Evolutionary conservation across 2,113 vertebrate species (phyloP).

Genomic region (Oncorhynchus gorbuscha): DNA sequence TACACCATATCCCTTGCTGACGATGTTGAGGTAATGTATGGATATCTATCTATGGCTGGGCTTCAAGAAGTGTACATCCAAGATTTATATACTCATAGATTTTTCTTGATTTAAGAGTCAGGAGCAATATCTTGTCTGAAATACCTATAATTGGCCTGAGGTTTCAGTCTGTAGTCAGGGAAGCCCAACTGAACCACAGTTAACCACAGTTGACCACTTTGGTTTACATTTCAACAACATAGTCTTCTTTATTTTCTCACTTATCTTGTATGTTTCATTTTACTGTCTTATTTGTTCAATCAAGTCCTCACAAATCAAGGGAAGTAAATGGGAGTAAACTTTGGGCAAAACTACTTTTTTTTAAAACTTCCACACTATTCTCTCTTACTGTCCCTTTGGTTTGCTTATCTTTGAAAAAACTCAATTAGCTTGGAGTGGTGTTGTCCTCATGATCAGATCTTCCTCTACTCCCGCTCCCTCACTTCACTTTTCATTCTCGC

Average conservation of each 20-base stretch:
- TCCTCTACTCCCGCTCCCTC: background rate
- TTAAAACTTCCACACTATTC: background rate
- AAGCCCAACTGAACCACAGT: constrained; percentile 1
- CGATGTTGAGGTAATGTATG: constrained; percentile 24
- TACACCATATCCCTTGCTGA: background rate
- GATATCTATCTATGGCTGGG: constrained; percentile 12
- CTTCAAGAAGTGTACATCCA: constrained; percentile 5
- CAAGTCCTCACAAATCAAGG: background rate
- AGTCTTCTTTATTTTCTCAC: constrained; percentile 6
- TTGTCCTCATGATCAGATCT: constrained; percentile 6
- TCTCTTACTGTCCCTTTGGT: background rate
- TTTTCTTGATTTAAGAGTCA: constrained; percentile 21
- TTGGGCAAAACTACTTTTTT: background rate
- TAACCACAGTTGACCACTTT: background rate
- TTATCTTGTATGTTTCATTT: constrained; percentile 2
- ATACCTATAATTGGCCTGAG: constrained; percentile 26
- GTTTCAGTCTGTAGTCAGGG: constrained; percentile 8
- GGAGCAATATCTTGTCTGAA: background rate
- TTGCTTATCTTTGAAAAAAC: background rate
- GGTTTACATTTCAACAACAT: background rate
- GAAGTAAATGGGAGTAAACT: background rate
- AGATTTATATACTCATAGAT: constrained; percentile 19
- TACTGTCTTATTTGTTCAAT: constrained; percentile 1
- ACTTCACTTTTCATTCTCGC: background rate
- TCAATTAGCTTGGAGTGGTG: background rate